Conservation (phyloP, 2,113 vertebrate genomes). For the Hypocryptadius cinnamomeus region DNA sequence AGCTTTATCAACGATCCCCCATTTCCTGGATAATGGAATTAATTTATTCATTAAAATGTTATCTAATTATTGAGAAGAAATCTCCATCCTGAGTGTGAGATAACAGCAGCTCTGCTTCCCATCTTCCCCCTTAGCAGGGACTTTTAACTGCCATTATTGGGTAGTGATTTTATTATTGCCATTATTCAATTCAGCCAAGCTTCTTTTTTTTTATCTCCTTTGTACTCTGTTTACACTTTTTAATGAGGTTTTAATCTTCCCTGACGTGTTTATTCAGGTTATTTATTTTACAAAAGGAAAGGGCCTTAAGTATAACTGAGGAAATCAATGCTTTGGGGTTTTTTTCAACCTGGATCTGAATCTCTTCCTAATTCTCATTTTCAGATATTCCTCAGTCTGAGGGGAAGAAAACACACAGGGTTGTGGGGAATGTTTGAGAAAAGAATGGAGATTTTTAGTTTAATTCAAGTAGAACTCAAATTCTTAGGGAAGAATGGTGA, state of each 20-base stretch:
- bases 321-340: not conserved
- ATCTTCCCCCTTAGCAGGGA: not conserved
- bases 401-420: not conserved
- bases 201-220: not conserved
- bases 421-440: not conserved
- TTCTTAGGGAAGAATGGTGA: not conserved
- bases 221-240: constrained; percentile 52
- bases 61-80: constrained; percentile 48
- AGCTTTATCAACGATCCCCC: not conserved
- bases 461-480: not conserved
- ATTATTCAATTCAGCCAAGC: constrained; percentile 11
- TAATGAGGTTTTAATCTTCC: constrained; percentile 63
- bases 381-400: not conserved
- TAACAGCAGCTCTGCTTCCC: constrained; percentile 28
- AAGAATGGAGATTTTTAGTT: not conserved
- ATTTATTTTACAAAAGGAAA: constrained; percentile 42
- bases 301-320: not conserved
- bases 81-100: not conserved
- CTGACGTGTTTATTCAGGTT: constrained; percentile 57
- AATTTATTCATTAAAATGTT: constrained; percentile 61
- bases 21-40: constrained; percentile 38
- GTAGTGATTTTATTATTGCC: constrained; percentile 39
- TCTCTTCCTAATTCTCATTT: not conserved
- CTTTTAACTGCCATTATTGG: constrained; percentile 12
- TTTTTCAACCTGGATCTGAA: not conserved